Evolutionary conservation across 2,888 invertebrate genomes (phyloP).

Genomic region (Pyrochroa serraticornis): DNA sequence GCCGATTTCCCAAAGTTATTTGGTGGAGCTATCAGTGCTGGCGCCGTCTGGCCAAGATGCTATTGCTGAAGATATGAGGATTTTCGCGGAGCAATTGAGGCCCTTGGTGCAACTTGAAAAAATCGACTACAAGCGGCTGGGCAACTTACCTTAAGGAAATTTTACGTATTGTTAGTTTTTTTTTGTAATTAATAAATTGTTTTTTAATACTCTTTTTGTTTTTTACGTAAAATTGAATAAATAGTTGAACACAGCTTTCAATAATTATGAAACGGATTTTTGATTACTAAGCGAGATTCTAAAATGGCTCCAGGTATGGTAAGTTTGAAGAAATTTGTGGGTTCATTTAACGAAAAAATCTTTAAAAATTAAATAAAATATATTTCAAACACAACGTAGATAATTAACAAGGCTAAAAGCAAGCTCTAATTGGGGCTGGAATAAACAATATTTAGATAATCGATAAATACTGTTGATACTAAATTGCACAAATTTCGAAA

Average conservation of each 20-base stretch:
- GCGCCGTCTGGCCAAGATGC: slow-evolving; percentile 93
- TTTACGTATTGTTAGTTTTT: neutral
- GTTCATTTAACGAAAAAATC: too few relatives aligned
- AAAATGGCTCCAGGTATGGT: too few relatives aligned
- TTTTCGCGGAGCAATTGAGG: slow-evolving; percentile 91
- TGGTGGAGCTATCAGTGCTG: slow-evolving; percentile 90
- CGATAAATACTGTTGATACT: neutral
- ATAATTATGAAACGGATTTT: too few relatives aligned
- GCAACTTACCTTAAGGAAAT: slow-evolving; percentile 36
- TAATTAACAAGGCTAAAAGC: slow-evolving; percentile 1
- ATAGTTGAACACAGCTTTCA: too few relatives aligned
- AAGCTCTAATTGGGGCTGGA: slow-evolving; percentile 2
- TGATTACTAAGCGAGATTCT: too few relatives aligned
- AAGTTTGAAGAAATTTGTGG: too few relatives aligned
- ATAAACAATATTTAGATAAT: slow-evolving; percentile 4
- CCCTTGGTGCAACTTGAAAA: slow-evolving; percentile 92
- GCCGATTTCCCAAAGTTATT: slow-evolving; percentile 88
- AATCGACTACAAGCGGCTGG: slow-evolving; percentile 83
- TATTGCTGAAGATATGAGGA: slow-evolving; percentile 93
- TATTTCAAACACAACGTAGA: slow-evolving; percentile 35
- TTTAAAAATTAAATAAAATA: slow-evolving; percentile 31
- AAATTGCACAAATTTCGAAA: too few relatives aligned
- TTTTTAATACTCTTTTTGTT: neutral
- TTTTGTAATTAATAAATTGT: neutral
- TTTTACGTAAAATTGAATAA: too few relatives aligned